These are phyloP conservation scores for Arctopsyche grandis DNA, from an alignment of 1,140 invertebrate genomes.

Conservation along the genomic window DNA sequence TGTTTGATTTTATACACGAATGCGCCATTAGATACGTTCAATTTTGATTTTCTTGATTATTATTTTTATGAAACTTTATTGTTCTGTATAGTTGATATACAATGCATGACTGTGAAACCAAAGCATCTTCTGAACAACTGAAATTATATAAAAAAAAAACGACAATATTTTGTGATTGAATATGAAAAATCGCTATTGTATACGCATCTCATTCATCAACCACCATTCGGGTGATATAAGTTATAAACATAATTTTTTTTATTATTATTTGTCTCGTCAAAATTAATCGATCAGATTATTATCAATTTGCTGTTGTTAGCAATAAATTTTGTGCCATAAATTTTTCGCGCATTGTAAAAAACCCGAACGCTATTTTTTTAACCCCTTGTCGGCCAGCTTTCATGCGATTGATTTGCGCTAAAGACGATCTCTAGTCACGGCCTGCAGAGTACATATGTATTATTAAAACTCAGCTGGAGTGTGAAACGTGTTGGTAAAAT, in stretches of 20 bases:
- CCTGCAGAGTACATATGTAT: neutral
- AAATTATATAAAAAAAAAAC: neutral
- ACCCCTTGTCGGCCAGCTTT: too few species aligned
- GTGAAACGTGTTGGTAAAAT: too few species aligned
- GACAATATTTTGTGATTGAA: conserved; percentile 23
- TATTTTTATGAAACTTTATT: neutral
- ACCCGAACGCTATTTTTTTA: too few species aligned
- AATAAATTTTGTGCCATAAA: conserved; percentile 21
- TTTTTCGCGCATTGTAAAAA: neutral
- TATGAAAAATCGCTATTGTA: neutral
- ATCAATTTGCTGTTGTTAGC: conserved; percentile 8
- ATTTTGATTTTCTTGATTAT: conserved; percentile 2
- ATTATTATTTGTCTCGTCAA: neutral
- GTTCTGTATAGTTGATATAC: neutral
- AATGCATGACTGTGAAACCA: conserved; percentile 17
- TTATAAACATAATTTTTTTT: neutral
- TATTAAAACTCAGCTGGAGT: too few species aligned
- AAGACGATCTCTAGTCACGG: neutral
- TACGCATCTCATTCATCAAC: conserved; percentile 14
- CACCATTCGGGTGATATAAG: neutral
- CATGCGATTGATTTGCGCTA: too few species aligned
- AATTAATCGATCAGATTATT: conserved; percentile 17
- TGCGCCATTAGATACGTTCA: neutral
- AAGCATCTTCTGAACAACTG: conserved; percentile 17
- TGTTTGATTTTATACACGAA: neutral